Conservation (phyloP, 2,888 invertebrate species). For the Pollenia angustigena region DNA sequence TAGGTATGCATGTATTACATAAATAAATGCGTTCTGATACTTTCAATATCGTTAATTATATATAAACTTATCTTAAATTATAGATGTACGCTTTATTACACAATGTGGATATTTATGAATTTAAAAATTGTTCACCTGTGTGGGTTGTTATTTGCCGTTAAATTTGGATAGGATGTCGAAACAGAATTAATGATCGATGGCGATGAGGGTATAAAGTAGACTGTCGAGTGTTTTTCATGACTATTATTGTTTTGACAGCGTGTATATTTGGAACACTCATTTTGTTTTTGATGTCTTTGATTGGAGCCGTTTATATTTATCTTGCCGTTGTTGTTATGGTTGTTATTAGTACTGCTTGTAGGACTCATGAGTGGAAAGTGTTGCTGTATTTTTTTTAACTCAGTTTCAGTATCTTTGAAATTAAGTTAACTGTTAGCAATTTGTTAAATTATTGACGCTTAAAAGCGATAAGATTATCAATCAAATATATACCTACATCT, state of each 20-base stretch:
- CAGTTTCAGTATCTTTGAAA: conserved; percentile 36
- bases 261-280: conserved; percentile 35
- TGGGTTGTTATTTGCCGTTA: conserved; percentile 5
- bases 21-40: no score
- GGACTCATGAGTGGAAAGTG: conserved; percentile 48
- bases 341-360: conserved; percentile 15
- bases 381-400: conserved; percentile 17
- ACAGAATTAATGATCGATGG: conserved; percentile 39
- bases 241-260: conserved; percentile 27
- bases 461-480: conserved; percentile 65
- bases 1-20: no score
- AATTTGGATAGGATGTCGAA: conserved; percentile 33
- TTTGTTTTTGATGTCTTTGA: conserved; percentile 34
- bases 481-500: conserved; percentile 13
- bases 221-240: conserved; percentile 69
- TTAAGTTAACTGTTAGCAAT: conserved; percentile 26
- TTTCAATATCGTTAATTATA: no score
- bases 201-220: conserved; percentile 73
- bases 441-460: conserved; percentile 23
- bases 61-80: no score
- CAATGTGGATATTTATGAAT: not conserved
- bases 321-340: conserved; percentile 11
- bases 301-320: conserved; percentile 16
- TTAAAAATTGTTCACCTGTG: conserved; percentile 37
- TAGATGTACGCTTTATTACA: no score